Evolutionary conservation across 2,113 vertebrate genomes (phyloP), one percentile per base, ranked within the genome.

Genomic region (Nasalis larvatus): DNA sequence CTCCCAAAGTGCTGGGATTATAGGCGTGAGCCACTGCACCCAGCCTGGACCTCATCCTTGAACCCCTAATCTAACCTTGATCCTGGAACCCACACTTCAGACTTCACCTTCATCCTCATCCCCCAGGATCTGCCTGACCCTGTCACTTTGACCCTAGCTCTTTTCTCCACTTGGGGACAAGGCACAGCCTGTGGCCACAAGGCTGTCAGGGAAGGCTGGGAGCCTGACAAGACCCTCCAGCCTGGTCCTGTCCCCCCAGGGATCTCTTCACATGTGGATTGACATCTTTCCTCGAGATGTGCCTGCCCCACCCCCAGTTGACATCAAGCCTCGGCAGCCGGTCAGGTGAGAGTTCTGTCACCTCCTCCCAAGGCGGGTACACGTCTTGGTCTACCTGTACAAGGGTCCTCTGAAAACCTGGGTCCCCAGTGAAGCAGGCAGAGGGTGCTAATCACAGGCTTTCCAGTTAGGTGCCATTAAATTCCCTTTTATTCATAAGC

Each of bases 241-340:
- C 42, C 73, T 77, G 23, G 25, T 77, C 47, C 52, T 96, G 60
- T 96, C 82, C 45, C 6, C 0, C 86, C 97, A 99, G 99, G 99
- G 99, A 78, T 99, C 99, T 45, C 98, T 99, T 97, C 99, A 99
- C 89, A 99, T 99, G 99, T 99, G 99, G 99, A 99, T 99, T 23
- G 99, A 99, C 98, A 99, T 99, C 99, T 99, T 99, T 97, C 99
- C 99, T 18, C 99, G 98, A 0, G 99, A 99, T 0, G 97, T 99
- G 35, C 99, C 99, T 0, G 99, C 99, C 25, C 99, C 99, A 0
- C 99, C 99, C 0, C 98, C 99, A 3, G 98, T 99, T 81, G 98
- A 99, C 94, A 99, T 99, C 97, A 99, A 99, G 97, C 99, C 99
- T 37, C 98, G 99, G 25, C 98, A 99, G 80, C 99, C 99, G 23